Evolutionary conservation across 2,797 vertebrate genomes (phyloP).

Genomic region (Lindbergichthys nudifrons): DNA sequence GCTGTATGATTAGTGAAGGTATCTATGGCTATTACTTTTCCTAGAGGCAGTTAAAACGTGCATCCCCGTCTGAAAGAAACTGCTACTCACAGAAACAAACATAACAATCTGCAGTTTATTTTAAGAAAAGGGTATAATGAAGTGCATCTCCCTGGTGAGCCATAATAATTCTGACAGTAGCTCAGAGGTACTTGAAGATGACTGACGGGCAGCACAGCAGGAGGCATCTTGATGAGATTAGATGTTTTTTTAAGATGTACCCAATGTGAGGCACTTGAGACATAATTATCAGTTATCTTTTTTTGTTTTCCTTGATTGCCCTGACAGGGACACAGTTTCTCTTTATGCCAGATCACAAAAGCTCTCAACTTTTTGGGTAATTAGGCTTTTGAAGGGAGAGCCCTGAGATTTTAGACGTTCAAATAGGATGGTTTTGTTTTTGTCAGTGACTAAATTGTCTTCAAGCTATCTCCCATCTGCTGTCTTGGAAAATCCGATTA

Average conservation of each 20-base stretch:
- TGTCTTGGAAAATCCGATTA: slow-evolving; percentile 58
- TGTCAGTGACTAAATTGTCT: slow-evolving; percentile 24
- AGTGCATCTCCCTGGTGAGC: slow-evolving; percentile 19
- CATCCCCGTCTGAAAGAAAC: slow-evolving; percentile 6
- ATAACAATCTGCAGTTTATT: slow-evolving; percentile 23
- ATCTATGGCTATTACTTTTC: slow-evolving; percentile 10
- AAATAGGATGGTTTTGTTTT: slow-evolving; percentile 45
- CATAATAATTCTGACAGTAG: slow-evolving; percentile 38
- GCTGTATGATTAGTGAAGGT: slow-evolving; percentile 4
- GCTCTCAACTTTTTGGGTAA: slow-evolving; percentile 53
- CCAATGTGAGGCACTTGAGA: slow-evolving; percentile 48
- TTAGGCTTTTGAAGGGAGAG: slow-evolving; percentile 32
- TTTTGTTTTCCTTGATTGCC: slow-evolving; percentile 37
- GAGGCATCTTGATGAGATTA: slow-evolving; percentile 57
- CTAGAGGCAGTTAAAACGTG: slow-evolving; percentile 11
- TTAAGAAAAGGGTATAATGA: slow-evolving; percentile 29
- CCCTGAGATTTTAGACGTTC: slow-evolving; percentile 25
- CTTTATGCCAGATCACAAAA: slow-evolving; percentile 48
- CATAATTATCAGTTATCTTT: slow-evolving; percentile 40
- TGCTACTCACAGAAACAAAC: slow-evolving; percentile 8
- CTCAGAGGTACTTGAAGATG: slow-evolving; percentile 46
- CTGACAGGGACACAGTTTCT: slow-evolving; percentile 31
- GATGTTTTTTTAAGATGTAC: slow-evolving; percentile 28
- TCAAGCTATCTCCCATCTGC: slow-evolving; percentile 45
- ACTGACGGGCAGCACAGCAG: slow-evolving; percentile 46